Evolutionary conservation across 2,888 invertebrate species (phyloP), one percentile per base, ranked within the genome.

Genomic region (Ichneumoninae sp.): DNA sequence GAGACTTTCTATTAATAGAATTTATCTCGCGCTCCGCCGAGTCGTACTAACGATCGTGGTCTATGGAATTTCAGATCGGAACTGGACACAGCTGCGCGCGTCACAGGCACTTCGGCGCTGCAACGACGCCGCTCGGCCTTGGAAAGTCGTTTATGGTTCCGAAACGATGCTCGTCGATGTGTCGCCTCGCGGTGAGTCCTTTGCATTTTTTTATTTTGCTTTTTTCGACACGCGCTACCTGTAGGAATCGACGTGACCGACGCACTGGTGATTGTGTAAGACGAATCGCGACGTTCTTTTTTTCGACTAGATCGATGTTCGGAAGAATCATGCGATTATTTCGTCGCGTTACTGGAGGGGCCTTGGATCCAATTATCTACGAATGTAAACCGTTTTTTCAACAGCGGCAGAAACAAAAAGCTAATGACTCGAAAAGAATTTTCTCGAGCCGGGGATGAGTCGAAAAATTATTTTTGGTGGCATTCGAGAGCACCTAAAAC

Each of bases 1-100:
- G 33, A 52, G 57, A 74, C 73, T 73, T 74, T 80, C 80, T 80
- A 80, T 80, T 68, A 57, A 80, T 80, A 74, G 80, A 57, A 80
- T 57, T 57, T 66, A 40, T 65, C 65, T 5, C 65, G 52, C 68
- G 47, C 16, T 22, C 1, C 26, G 47, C 22, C 47, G 50, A 5
- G 33, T 40, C 30, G 26, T 74, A 60, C n/a, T 70, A 44, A 30
- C 40, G 40, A 57, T 30, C 36, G 73, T n/a, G 47, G n/a, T 60
- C 22, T 63, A 54, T 54, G 75, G 57, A n/a, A 69, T 77, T 77
- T 69, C 19, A 71, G 40, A 57, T 36, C 36, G 54, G 57, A 57
- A 50, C 16, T 30, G 26, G 10, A 50, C 33, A 40, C 73, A 44
- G 19, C 33, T 10, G n/a, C 47, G 33, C 63, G 8, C 30, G 60